Evolutionary conservation across 64 coral and sea anemone species (phyloP).

Genomic region (Hydrozoanthus tunicans): DNA sequence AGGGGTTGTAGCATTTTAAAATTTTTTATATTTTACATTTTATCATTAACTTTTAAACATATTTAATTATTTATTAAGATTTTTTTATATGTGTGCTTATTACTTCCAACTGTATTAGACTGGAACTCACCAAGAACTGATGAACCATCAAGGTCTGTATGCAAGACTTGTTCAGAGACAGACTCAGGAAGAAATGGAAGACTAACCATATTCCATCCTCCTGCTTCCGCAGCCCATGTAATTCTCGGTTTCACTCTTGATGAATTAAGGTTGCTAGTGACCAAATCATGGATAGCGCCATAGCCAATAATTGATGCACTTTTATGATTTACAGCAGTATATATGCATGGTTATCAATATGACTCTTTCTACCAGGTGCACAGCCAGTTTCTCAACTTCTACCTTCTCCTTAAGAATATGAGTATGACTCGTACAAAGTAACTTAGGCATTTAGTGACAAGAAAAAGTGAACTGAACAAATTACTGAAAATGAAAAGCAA

Average conservation of each 20-base stretch:
- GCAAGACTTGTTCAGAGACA: slow-evolving; percentile 89
- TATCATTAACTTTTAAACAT: background rate
- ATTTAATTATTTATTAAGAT: background rate
- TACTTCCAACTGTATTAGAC: slow-evolving; percentile 35
- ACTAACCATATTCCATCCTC: background rate
- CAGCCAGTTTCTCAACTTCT: no score
- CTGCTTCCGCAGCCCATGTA: background rate
- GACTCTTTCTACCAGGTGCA: no score
- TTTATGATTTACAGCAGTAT: no score
- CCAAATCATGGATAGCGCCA: no score
- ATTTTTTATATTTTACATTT: no score
- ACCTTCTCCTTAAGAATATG: no score
- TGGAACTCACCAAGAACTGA: slow-evolving; percentile 91
- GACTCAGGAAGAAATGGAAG: slow-evolving; percentile 82
- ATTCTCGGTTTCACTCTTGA: background rate
- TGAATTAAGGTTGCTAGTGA: background rate
- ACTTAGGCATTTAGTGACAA: no score
- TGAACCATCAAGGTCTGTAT: slow-evolving; percentile 84
- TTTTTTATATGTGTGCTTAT: background rate
- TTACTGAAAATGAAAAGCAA: no score
- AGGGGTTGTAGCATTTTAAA: background rate
- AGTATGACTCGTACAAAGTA: no score
- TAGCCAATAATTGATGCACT: no score
- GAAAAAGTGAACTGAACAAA: no score
- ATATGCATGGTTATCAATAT: no score